Evolutionary conservation across 2,888 invertebrate species (phyloP).

Genomic region (Buathra laborator): DNA sequence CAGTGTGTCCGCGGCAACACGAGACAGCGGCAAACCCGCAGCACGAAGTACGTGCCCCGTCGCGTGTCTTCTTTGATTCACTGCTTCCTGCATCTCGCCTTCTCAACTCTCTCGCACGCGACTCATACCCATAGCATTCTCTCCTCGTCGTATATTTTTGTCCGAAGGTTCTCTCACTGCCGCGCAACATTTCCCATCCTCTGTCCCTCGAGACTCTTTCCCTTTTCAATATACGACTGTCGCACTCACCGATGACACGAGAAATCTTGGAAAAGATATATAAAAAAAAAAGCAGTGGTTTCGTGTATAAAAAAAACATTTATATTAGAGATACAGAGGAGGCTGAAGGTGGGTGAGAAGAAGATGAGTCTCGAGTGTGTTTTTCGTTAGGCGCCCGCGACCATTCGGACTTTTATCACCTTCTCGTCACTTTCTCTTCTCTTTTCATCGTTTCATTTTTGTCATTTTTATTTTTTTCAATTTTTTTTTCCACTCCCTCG

Average conservation of each 20-base stretch:
- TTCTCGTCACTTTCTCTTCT: constrained; percentile 59
- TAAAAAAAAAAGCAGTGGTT: constrained; percentile 45
- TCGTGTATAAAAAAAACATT: constrained; percentile 59
- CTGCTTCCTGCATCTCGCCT: constrained; percentile 78
- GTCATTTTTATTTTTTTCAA: not conserved
- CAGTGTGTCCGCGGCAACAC: not conserved
- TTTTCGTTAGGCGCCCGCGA: constrained; percentile 42
- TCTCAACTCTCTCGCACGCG: constrained; percentile 22
- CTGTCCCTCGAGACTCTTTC: constrained; percentile 51
- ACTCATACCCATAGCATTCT: not conserved
- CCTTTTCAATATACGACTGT: constrained; percentile 20
- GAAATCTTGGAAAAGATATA: constrained; percentile 55
- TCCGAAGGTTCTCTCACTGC: constrained; percentile 18
- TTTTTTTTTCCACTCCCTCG: constrained; percentile 32
- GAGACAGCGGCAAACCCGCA: not conserved
- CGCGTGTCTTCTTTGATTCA: constrained; percentile 82
- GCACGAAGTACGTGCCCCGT: constrained; percentile 17
- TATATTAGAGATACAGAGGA: constrained; percentile 51
- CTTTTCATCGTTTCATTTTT: constrained; percentile 54
- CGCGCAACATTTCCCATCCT: constrained; percentile 54
- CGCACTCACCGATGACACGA: constrained; percentile 54
- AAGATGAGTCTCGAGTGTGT: constrained; percentile 50
- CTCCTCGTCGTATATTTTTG: constrained; percentile 47
- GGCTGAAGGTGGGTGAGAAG: not conserved
- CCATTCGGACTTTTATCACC: constrained; percentile 69